phyloP scores from a whole-genome alignment of 2,797 vertebrate species.

The Sebastes glaucus region DNA sequence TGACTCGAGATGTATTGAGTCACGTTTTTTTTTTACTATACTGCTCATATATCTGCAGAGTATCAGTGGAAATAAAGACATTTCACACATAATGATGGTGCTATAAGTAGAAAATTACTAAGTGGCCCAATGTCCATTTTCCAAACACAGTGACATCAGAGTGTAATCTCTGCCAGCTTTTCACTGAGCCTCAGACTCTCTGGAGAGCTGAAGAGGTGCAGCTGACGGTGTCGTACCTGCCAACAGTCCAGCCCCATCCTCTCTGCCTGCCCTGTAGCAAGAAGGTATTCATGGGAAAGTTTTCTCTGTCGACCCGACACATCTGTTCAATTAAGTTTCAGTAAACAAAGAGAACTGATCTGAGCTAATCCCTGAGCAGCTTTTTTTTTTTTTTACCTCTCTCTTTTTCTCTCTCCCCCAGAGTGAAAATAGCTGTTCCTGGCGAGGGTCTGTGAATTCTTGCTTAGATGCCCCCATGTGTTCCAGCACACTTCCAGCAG shows the following conservation, averaged over 20 bases:
- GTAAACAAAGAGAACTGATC: slow-evolving; percentile 22
- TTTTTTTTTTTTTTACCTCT: background rate
- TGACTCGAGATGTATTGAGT: background rate
- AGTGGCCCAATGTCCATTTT: slow-evolving; percentile 13
- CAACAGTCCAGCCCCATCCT: background rate
- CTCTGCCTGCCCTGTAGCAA: slow-evolving; percentile 18
- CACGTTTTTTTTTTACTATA: background rate
- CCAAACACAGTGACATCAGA: slow-evolving; percentile 36
- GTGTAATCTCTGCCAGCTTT: slow-evolving; percentile 2
- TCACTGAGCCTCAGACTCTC: background rate
- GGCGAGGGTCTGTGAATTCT: slow-evolving; percentile 17
- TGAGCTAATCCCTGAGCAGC: slow-evolving; percentile 1
- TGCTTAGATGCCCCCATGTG: slow-evolving; percentile 40
- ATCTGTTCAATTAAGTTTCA: slow-evolving; percentile 22
- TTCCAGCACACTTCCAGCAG: slow-evolving; percentile 28
- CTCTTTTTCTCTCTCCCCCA: background rate
- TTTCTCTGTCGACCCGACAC: background rate
- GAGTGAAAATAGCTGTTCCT: slow-evolving; percentile 20
- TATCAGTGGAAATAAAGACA: slow-evolving; percentile 6
- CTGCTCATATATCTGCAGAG: slow-evolving; percentile 1
- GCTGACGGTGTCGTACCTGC: slow-evolving; percentile 13
- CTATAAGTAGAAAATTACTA: slow-evolving; percentile 14
- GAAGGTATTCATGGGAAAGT: slow-evolving; percentile 24
- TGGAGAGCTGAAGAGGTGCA: slow-evolving; percentile 12
- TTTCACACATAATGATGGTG: slow-evolving; percentile 12